Base-by-base conservation (phyloP, 2,113 vertebrate genomes). In the Pachypanchax playfairii region DNA sequence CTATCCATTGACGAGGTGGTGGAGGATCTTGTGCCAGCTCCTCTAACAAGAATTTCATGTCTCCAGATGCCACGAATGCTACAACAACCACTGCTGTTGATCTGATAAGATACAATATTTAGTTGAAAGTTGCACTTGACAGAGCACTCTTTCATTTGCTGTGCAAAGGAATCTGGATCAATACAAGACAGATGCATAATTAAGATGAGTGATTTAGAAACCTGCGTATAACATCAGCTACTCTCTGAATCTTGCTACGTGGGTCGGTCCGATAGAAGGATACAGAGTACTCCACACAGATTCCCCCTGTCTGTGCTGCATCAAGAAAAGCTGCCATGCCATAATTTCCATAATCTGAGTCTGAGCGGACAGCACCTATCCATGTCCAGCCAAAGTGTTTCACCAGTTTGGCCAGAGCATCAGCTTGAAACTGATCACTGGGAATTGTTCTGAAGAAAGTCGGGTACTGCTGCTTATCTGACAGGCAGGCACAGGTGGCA, bases 381-480 rank as follows among this genome's bases (percentile, higher is more conserved):
- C 91, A 92, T 0, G 80, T 91, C 91, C 91, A 92, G n/a, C 90
- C 89, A 42, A 90, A 92, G 48, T 85, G 66, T 57, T 90, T 90
- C 1, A 92, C 85, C 33, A 92, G 48, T 10, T 73, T 77, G 18
- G 80, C 88, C 43, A 92, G 73, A 3, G 89, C 90, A 0, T 60
- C 76, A 6, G 89, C 88, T 73, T 92, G 91, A 33, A 88, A 87
- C 35, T 87, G 70, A 41, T 92, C 91, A 39, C 91, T 91, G 0
- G 91, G 90, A 12, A 92, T 76, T 15, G 91, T 92, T 73, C 91
- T 87, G 66, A 91, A 87, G 22, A 91, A 91, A 42, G 33, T 73
- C 0, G 89, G 90, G 42, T 84, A 86, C 66, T 90, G 85, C 5
- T 62, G 39, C 63, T 90, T 91, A 67, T 92, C 77, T 24, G 91